Base-by-base conservation (phyloP, 92 coral and sea anemone genomes). In the Palythoa grandis region DNA sequence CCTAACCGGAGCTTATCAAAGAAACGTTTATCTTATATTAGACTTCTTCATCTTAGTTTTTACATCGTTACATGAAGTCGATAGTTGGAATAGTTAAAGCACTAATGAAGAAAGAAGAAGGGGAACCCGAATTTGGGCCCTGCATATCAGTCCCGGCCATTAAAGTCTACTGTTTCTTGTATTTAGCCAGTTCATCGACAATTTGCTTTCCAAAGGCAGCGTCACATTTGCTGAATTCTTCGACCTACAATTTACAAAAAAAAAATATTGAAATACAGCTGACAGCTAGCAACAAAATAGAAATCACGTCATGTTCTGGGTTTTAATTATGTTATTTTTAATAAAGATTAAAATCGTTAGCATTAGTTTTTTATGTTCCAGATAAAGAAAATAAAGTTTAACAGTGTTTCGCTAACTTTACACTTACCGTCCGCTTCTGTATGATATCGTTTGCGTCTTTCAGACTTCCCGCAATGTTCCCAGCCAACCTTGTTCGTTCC, bases 161-260 rank as follows among this genome's bases (percentile, higher is more conserved):
- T 76, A 10, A 76, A 25, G 47, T 19, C 39, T 53, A 76, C 39
- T 22, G 54, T 16, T 47, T 15, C 60, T 74, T 74, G 22, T 39
- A 72, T 63, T 94, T 86, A 47, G 90, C 92, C 88, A 96, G 85
- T 25, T 89, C 98, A 39, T 87, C 87, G 4, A 91, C 91, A 80
- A 96, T 70, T 74, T 90, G 74, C 5, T 89, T 88, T 25, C 98
- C 98, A 91, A 88, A 94, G 63, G 93, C 95, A 15, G 98, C 89
- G 70, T 92, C 91, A 40, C 92, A 95, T 77, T 94, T 92, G 24
- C 76, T 83, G 85, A 96, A 94, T 70, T 96, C 93, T 35, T 68
- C 79, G 88, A 96, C 90, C 98, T 96, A 53, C 4, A 86, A 63
- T 68, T 19, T 38, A 79, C 57, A 58, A 16, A 20, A 29, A 22